phyloP scores from a whole-genome alignment of 2,113 vertebrate genomes.

The Hystrix brachyura region DNA sequence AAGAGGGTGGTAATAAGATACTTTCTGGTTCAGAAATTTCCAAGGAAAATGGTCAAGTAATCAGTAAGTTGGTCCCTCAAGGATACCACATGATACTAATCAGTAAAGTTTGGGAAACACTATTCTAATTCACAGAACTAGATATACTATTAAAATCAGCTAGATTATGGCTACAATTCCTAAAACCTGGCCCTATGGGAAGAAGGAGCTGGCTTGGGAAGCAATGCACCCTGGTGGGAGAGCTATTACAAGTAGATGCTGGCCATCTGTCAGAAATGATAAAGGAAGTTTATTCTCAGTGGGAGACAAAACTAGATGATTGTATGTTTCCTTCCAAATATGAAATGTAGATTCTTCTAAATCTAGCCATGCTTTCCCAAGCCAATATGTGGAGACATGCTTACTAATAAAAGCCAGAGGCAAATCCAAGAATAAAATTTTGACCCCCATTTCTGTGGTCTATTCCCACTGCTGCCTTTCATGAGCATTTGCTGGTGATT shows the following conservation, averaged over 20 bases:
- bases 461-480: constrained; percentile 50
- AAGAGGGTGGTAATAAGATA: not conserved
- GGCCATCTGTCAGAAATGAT: constrained; percentile 63
- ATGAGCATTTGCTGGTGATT: constrained; percentile 66
- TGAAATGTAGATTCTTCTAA: constrained; percentile 59
- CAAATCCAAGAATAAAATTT: constrained; percentile 65
- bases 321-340: constrained; percentile 60
- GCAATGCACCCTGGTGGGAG: not conserved
- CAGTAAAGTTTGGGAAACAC: not conserved
- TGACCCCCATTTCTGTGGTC: constrained; percentile 37
- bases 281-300: not conserved
- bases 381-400: constrained; percentile 59
- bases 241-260: constrained; percentile 16
- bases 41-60: not conserved
- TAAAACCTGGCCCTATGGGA: not conserved
- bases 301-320: constrained; percentile 42
- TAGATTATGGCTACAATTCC: constrained; percentile 19
- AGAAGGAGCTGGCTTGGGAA: not conserved
- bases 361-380: constrained; percentile 68
- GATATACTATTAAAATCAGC: constrained; percentile 32
- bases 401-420: constrained; percentile 58
- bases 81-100: not conserved
- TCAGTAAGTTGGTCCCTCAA: not conserved
- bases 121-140: not conserved
- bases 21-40: constrained; percentile 36